Evolutionary conservation across 1,140 invertebrate species (phyloP), one percentile per base, ranked within the genome.

Genomic region (Drosophila repletoides): DNA sequence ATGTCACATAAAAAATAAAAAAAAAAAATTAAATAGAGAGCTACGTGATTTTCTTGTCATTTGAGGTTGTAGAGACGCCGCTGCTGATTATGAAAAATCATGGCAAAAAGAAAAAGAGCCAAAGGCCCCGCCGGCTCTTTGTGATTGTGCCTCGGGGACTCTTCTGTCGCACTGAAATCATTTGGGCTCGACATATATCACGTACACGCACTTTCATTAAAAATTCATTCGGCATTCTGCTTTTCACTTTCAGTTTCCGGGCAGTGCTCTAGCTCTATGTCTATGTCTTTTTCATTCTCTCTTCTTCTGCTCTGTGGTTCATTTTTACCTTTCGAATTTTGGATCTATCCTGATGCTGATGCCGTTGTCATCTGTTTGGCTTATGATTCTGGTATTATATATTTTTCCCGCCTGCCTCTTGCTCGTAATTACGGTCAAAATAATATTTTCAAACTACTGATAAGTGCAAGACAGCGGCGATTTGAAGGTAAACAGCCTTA

Each of bases 351-450:
- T 66, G 43, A 24, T 26, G 19, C 3, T 24, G 28, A 12, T 19
- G 9, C n/a, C 5, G 14, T 17, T 5, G 15, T 1, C 31, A 9
- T 34, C 7, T 26, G n/a, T 41, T 63, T 19, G 29, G 26, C 9
- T 31, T 22, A 29, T 59, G 45, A 66, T 59, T 49, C 38, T 52
- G 29, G 12, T 19, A 43, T 7, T 36, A 7, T 36, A 51, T 33
- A 45, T 43, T 31, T 48, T 15, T 26, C 6, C 22, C 10, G 14
- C 24, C 15, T 31, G 60, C 24, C 53, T 33, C 49, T 63, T 45
- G 64, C 48, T 41, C 33, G 55, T 79, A 89, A 89, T 89, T 89
- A 89, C 88, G 88, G 88, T 86, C 88, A 89, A 89, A 89, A 89
- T 88, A 89, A 89, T 89, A 89, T 89, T 89, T 87, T 79, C 17